Evolutionary conservation across 1,140 invertebrate genomes (phyloP), one percentile per base, ranked within the genome.

Genomic region (Eulimnadia texana): DNA sequence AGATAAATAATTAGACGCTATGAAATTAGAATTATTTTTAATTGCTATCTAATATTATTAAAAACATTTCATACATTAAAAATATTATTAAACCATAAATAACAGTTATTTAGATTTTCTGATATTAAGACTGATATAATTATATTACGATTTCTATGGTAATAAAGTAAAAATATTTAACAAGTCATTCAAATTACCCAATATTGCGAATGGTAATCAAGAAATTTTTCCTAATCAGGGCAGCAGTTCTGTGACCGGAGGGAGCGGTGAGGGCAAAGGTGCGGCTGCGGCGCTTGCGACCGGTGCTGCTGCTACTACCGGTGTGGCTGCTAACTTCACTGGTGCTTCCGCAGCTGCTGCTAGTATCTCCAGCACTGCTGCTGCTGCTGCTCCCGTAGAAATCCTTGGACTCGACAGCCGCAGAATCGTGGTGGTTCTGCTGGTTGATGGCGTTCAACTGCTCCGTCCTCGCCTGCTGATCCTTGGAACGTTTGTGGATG

Each of bases 161-260:
- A n/a, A n/a, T n/a, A n/a, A n/a, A n/a, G n/a, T n/a, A n/a, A n/a
- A n/a, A n/a, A n/a, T n/a, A n/a, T n/a, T n/a, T n/a, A n/a, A n/a
- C n/a, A n/a, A n/a, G n/a, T n/a, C n/a, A n/a, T n/a, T n/a, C n/a
- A 42, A 42, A 6, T 16, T 6, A 91, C 88, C 87, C 88, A 52
- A 93, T 85, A 72, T 96, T 96, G 65, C 93, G 79, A 82, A 86
- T 90, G 84, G 95, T 91, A 64, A 89, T 80, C 27, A 93, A 79
- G 70, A 94, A 85, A 73, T 96, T 97, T 74, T 97, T 97, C 72
- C 90, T 86, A 58, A 93, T 77, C 42, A 95, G 72, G 9, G 92
- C 91, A 63, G 56, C 1, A n/a, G 47, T 63, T 24, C 62, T 19
- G 23, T 63, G 62, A 9, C 20, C 19, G 2, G 62, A 63, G 1